phyloP scores from a whole-genome alignment of 2,888 invertebrate species.

The Dicyrtoma fusca region DNA sequence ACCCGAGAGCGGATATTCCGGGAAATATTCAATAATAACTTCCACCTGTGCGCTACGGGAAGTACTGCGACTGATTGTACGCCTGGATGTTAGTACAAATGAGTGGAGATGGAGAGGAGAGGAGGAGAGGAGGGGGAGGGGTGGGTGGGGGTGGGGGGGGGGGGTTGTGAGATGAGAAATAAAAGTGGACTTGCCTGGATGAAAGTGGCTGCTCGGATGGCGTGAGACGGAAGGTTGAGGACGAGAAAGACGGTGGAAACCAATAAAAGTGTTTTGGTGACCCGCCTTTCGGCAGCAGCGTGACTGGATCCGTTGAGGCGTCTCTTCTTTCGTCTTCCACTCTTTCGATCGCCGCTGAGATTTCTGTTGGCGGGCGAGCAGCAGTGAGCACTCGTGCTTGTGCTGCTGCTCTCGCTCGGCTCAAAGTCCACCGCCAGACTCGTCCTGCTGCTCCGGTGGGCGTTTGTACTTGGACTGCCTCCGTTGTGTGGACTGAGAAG shows the following conservation, averaged over 20 bases:
- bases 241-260: constrained; percentile 79
- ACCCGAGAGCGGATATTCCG: too few relatives aligned
- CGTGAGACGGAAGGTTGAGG: constrained; percentile 76
- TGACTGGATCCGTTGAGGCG: constrained; percentile 8
- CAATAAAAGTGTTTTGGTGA: constrained; percentile 80
- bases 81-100: not conserved
- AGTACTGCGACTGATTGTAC: too few relatives aligned
- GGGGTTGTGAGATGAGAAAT: too few relatives aligned
- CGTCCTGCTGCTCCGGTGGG: constrained; percentile 3
- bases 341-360: not conserved
- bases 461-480: not conserved
- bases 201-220: constrained; percentile 70
- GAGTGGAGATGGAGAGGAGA: not conserved
- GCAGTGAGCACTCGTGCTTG: constrained; percentile 22
- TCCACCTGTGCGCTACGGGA: too few relatives aligned
- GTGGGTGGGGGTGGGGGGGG: not conserved
- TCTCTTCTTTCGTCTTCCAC: constrained; percentile 11
- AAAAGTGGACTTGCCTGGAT: constrained; percentile 61
- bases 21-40: too few relatives aligned
- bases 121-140: not conserved
- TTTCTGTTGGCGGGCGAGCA: constrained; percentile 16
- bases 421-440: constrained; percentile 35
- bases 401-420: constrained; percentile 29
- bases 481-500: not conserved
- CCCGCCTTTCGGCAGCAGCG: constrained; percentile 54